Conservation (phyloP, 2,113 vertebrate genomes). For the Rattus rattus region DNA sequence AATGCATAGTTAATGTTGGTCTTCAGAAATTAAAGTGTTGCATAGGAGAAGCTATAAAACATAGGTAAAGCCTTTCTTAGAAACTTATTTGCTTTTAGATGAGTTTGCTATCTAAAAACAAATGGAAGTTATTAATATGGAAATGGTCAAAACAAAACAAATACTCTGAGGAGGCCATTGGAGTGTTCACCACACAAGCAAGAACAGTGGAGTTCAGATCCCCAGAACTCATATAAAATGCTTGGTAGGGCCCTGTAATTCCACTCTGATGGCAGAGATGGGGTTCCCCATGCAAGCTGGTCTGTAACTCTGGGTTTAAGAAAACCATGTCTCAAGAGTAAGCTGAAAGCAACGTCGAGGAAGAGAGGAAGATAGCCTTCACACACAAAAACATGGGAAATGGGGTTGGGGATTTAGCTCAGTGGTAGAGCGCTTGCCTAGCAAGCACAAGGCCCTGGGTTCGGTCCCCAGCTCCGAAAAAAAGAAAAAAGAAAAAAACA, state of each 20-base stretch:
- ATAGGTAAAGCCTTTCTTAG: neutral
- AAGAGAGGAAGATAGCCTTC: neutral
- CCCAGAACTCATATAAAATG: neutral
- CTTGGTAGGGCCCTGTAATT: neutral
- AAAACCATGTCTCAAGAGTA: neutral
- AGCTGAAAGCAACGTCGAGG: neutral
- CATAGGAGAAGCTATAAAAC: constrained; percentile 28
- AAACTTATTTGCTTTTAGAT: constrained; percentile 24
- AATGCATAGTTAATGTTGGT: neutral
- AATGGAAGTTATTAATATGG: neutral
- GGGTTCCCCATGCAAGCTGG: no score
- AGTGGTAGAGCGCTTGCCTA: no score
- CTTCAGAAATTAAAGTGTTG: constrained; percentile 35
- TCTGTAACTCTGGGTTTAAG: neutral
- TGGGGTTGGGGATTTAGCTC: no score
- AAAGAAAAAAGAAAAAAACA: no score
- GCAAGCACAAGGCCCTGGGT: no score
- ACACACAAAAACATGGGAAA: neutral
- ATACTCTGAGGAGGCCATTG: neutral
- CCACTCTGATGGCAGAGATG: neutral
- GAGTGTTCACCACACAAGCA: neutral
- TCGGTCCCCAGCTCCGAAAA: no score
- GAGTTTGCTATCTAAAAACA: neutral
- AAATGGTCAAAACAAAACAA: neutral
- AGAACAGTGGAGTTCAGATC: neutral